A percentile compares a stretch with the other conserved stretches of the same genome.
phyloP scores from a whole-genome alignment of 2,113 vertebrate genomes.

The Coracopsis vasa region DNA sequence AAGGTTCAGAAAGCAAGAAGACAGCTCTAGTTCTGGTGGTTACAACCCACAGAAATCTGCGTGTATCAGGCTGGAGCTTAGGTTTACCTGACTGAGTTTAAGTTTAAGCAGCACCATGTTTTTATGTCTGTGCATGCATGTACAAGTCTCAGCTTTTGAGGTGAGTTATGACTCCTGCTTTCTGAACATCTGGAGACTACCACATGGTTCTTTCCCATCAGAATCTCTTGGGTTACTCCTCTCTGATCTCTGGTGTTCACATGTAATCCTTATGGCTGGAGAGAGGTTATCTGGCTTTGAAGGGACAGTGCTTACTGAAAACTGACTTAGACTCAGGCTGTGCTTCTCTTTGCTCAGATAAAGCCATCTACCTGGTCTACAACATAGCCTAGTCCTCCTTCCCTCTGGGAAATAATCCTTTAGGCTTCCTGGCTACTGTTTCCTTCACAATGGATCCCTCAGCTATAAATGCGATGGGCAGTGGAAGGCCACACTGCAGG shows the following conservation, averaged over 20 bases:
- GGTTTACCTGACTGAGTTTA: not conserved
- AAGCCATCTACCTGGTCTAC: not conserved
- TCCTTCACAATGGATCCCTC: rapidly evolving
- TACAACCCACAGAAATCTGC: not conserved
- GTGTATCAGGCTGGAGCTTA: not conserved
- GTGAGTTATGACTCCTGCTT: not conserved
- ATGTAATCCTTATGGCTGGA: not conserved
- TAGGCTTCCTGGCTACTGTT: rapidly evolving
- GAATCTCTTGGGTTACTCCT: not conserved
- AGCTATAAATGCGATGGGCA: rapidly evolving
- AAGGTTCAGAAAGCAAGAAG: not conserved
- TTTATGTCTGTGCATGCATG: rapidly evolving
- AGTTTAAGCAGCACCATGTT: not conserved
- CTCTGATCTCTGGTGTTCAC: not conserved
- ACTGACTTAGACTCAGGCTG: not conserved
- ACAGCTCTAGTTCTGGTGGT: not conserved
- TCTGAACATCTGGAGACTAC: rapidly evolving
- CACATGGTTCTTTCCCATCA: rapidly evolving
- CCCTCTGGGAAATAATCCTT: not conserved
- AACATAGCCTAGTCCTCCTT: not conserved
- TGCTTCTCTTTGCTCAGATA: not conserved
- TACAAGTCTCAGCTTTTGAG: not conserved
- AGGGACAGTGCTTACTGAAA: not conserved
- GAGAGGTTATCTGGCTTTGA: not conserved
- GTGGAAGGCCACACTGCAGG: not conserved